phyloP scores from a whole-genome alignment of 1,140 invertebrate species.

The roundworm (Caenorhabditis elegans) region DNA sequence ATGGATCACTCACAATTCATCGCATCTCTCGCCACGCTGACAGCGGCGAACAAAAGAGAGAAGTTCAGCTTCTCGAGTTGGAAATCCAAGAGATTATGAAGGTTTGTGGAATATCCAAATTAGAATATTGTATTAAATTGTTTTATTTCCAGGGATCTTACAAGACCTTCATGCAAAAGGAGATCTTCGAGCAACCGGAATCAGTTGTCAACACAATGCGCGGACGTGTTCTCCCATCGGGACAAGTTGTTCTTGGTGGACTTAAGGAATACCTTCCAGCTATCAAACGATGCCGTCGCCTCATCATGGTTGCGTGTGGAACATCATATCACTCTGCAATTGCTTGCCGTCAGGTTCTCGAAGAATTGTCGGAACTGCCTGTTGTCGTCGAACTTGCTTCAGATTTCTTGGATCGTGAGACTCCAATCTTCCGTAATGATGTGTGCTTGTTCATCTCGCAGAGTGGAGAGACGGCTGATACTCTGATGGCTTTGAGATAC shows the following conservation, averaged over 20 bases:
- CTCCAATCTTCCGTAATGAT: conserved; percentile 97
- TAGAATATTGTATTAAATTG: neutral
- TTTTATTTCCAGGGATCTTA: conserved; percentile 81
- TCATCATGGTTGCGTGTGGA: conserved; percentile 97
- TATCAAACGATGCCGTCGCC: conserved; percentile 89
- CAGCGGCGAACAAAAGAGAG: conserved; percentile 75
- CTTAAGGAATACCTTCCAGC: conserved; percentile 95
- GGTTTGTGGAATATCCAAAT: conserved; percentile 72
- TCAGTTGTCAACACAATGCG: conserved; percentile 99
- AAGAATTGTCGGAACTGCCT: conserved; percentile 95
- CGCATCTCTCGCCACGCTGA: conserved; percentile 75
- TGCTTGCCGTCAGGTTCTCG: conserved; percentile 77
- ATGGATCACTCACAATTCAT: conserved; percentile 85
- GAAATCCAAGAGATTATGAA: conserved; percentile 99
- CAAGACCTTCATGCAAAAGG: conserved; percentile 98
- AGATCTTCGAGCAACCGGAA: conserved; percentile 99
- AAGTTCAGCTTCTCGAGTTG: conserved; percentile 95
- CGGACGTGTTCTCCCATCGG: conserved; percentile 82
- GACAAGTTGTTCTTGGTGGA: conserved; percentile 79
- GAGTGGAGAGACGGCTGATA: conserved; percentile 97
- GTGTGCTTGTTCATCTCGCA: conserved; percentile 99
- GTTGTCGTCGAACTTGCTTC: conserved; percentile 98
- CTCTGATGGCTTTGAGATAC: conserved; percentile 84
- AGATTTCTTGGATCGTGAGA: conserved; percentile 95
- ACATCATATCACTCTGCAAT: conserved; percentile 98